A percentile compares a stretch with the other conserved stretches of the same genome.
phyloP scores from a whole-genome alignment of 2,888 invertebrate species.

The Spatulosminthurus flaviceps region DNA sequence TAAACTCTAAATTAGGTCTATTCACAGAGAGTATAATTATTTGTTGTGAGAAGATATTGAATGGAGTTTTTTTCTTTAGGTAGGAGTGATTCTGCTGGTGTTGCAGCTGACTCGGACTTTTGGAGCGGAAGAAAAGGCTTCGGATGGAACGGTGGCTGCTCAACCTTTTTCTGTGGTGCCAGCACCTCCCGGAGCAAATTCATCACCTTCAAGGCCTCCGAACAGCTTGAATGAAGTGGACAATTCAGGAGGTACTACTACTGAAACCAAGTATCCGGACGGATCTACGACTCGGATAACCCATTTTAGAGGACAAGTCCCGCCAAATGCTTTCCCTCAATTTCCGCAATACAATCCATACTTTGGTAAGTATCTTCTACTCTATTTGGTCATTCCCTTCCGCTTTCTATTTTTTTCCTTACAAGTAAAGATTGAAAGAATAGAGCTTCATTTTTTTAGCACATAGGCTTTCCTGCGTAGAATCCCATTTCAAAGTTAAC shows the following conservation, averaged over 20 bases:
- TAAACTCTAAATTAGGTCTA: too few relatives aligned
- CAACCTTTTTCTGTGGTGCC: not conserved
- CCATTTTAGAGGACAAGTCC: conserved; percentile 56
- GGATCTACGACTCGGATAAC: conserved; percentile 54
- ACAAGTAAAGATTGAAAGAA: too few relatives aligned
- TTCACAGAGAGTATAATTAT: too few relatives aligned
- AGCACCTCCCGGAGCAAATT: not conserved
- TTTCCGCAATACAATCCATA: not conserved
- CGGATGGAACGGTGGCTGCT: conserved; percentile 1
- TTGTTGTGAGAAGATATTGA: too few relatives aligned
- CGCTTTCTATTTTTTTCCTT: too few relatives aligned
- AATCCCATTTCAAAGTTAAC: too few relatives aligned
- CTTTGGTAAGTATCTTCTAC: not conserved
- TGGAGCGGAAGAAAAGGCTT: not conserved
- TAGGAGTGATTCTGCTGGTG: too few relatives aligned
- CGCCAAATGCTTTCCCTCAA: conserved; percentile 40
- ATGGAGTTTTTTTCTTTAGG: too few relatives aligned
- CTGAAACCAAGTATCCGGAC: conserved; percentile 55
- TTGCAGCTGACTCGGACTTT: too few relatives aligned
- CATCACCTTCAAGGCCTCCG: not conserved
- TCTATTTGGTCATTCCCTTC: too few relatives aligned
- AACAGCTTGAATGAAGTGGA: not conserved
- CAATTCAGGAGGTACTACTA: conserved; percentile 43
- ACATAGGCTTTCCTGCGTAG: too few relatives aligned
- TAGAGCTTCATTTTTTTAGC: not conserved